phyloP scores from a whole-genome alignment of 2,797 vertebrate genomes.

The Etheostoma nigrum region DNA sequence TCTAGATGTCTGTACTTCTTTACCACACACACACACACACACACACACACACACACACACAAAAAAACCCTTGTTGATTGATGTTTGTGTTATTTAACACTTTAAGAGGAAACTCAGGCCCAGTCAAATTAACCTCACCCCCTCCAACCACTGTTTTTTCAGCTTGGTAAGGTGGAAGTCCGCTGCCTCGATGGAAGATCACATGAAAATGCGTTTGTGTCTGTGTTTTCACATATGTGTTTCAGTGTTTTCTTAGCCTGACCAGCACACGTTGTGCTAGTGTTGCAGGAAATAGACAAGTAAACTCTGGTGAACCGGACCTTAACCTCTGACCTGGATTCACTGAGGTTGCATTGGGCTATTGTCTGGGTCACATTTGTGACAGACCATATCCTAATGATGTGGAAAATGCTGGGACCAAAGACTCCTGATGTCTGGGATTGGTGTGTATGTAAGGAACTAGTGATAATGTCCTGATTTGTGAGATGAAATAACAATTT shows the following conservation, averaged over 20 bases:
- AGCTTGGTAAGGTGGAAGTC: constrained; percentile 80
- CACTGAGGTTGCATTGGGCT: constrained; percentile 43
- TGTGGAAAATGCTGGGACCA: constrained; percentile 68
- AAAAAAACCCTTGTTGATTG: constrained; percentile 54
- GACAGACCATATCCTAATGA: constrained; percentile 41
- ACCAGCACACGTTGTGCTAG: constrained; percentile 54
- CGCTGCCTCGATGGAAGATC: constrained; percentile 56
- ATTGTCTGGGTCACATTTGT: constrained; percentile 71
- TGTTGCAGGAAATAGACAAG: constrained; percentile 76
- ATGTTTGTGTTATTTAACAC: constrained; percentile 67
- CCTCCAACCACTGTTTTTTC: constrained; percentile 76
- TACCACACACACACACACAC: constrained; percentile 22
- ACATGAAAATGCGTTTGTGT: constrained; percentile 56
- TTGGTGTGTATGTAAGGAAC: constrained; percentile 18
- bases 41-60: constrained; percentile 16
- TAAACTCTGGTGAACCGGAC: constrained; percentile 73
- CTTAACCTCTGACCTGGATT: constrained; percentile 68
- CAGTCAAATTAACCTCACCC: constrained; percentile 66
- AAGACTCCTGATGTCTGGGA: constrained; percentile 7
- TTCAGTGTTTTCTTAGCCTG: constrained; percentile 69
- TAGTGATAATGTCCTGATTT: constrained; percentile 18
- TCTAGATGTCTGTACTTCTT: constrained; percentile 66
- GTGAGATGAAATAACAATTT: neutral
- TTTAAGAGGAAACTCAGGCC: constrained; percentile 71
- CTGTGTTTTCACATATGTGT: constrained; percentile 60